Evolutionary conservation across 2,113 vertebrate species (phyloP).

Genomic region (Thunnus thynnus): DNA sequence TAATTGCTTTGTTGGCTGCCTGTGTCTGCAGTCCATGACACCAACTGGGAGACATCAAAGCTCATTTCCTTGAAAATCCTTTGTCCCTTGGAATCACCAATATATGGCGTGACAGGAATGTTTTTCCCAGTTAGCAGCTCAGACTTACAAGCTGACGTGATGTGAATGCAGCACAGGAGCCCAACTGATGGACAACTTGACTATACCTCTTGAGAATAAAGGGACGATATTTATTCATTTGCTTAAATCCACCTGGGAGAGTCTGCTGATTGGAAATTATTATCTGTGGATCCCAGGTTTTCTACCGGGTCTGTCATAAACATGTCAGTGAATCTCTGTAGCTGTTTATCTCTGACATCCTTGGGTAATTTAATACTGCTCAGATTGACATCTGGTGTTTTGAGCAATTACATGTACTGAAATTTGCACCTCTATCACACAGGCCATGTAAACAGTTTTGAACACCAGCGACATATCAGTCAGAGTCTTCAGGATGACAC

Average conservation of each 20-base stretch:
- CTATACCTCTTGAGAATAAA: constrained; percentile 9
- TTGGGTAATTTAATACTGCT: constrained; percentile 23
- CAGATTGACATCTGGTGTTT: constrained; percentile 43
- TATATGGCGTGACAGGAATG: background rate
- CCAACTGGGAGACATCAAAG: background rate
- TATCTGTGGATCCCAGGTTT: background rate
- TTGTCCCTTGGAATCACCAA: background rate
- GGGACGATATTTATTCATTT: constrained; percentile 6
- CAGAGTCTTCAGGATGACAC: background rate
- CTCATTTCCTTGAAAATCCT: background rate
- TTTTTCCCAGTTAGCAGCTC: background rate
- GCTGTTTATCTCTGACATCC: constrained; percentile 2
- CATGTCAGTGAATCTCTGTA: background rate
- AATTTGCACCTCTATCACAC: background rate
- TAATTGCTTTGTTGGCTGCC: too few relatives aligned
- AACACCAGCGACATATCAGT: background rate
- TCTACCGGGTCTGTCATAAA: constrained; percentile 12
- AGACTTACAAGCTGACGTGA: background rate
- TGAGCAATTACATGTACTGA: constrained; percentile 12
- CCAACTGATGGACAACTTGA: constrained; percentile 11
- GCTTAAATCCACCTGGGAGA: constrained; percentile 28
- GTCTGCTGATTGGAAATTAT: constrained; percentile 30
- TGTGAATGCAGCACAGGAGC: background rate
- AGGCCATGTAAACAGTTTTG: constrained; percentile 13
- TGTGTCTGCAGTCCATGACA: background rate